These are phyloP conservation scores for Phymorhynchus buccinoides DNA, from an alignment of 1,140 invertebrate genomes.

Conservation along the genomic window DNA sequence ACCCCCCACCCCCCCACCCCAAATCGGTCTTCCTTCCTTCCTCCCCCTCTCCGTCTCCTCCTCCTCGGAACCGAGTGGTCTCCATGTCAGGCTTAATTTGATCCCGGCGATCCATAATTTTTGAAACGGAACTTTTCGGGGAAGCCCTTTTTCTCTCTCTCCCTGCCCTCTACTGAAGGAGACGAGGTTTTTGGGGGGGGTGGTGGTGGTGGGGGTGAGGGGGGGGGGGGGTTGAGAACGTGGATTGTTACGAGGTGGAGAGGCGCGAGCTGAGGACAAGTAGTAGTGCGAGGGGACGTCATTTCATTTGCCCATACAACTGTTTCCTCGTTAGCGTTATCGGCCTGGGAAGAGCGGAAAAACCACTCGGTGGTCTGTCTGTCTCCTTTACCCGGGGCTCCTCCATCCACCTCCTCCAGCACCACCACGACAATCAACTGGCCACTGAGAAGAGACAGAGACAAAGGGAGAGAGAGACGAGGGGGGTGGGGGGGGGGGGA, in stretches of 20 bases:
- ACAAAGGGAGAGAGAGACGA: background rate
- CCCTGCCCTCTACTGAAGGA: no score
- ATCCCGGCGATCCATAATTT: background rate
- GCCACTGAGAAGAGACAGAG: no score
- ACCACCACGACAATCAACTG: background rate
- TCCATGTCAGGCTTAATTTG: background rate
- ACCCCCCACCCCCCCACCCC: no score
- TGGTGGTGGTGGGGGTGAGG: background rate
- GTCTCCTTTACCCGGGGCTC: no score
- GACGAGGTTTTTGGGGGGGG: background rate
- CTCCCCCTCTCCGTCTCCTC: no score
- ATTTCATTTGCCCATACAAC: background rate
- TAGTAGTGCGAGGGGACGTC: background rate
- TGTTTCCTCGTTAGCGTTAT: slow-evolving; percentile 7
- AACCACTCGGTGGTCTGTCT: background rate
- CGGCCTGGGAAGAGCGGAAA: background rate
- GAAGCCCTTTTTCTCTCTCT: no score
- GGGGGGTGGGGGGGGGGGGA: background rate
- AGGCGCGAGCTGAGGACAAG: no score
- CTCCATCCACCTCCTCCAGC: background rate
- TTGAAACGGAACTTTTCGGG: background rate
- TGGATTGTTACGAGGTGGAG: no score
- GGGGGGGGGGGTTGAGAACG: no score
- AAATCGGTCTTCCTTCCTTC: no score
- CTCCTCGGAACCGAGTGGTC: background rate